Evolutionary conservation across 2,888 invertebrate genomes (phyloP).

Genomic region (Plutella xylostella): DNA sequence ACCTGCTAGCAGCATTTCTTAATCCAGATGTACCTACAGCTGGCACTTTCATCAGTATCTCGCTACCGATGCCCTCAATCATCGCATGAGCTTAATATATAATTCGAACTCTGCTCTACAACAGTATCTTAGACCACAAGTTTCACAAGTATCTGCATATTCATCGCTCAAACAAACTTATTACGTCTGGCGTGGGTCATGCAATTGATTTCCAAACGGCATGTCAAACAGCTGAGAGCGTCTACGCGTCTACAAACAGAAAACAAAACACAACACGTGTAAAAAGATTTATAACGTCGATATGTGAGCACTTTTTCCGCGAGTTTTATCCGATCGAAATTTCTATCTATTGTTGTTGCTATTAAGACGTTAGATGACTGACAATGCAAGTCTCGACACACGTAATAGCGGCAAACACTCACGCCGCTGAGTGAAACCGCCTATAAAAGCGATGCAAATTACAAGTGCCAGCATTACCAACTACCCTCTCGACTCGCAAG

Average conservation of each 20-base stretch:
- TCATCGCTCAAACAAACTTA: no score
- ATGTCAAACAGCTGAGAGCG: no score
- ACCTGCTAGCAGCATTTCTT: no score
- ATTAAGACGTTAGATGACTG: conserved; percentile 25
- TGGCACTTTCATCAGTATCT: no score
- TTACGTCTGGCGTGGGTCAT: no score
- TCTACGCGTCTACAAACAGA: no score
- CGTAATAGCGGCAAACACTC: conserved; percentile 43
- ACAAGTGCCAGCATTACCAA: conserved; percentile 54
- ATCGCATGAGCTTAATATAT: no score
- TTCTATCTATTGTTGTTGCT: conserved; percentile 25
- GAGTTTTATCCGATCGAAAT: conserved; percentile 40
- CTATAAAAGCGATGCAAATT: conserved; percentile 69
- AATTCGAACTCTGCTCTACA: no score
- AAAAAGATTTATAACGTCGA: neutral
- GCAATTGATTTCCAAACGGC: neutral
- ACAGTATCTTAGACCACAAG: no score
- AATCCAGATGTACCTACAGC: no score
- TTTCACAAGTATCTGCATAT: no score
- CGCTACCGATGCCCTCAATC: no score
- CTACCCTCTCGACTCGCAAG: conserved; percentile 51
- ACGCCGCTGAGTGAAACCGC: conserved; percentile 44
- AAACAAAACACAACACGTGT: neutral
- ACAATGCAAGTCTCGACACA: conserved; percentile 39
- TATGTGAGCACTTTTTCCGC: conserved; percentile 32